Conservation (phyloP, 2,797 vertebrate genomes). For the Gastrophryne carolinensis region DNA sequence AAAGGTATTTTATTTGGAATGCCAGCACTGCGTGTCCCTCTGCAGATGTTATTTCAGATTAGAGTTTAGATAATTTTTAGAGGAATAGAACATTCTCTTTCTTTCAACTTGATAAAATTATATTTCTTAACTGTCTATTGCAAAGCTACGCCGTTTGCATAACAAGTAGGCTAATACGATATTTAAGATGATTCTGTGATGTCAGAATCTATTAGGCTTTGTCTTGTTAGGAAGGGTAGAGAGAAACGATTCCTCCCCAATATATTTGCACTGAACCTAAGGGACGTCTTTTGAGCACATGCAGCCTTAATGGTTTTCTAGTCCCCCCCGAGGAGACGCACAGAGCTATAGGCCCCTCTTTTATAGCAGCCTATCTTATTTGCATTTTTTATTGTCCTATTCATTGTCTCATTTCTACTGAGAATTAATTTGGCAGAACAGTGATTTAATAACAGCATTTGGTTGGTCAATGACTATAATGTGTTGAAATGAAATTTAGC, state of each 20-base stretch:
- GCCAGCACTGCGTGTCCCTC: constrained; percentile 34
- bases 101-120: constrained; percentile 53
- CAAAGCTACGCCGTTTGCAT: constrained; percentile 55
- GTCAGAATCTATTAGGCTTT: constrained; percentile 60
- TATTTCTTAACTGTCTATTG: constrained; percentile 53
- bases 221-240: constrained; percentile 54
- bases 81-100: constrained; percentile 58
- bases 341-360: constrained; percentile 49
- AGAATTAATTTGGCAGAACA: constrained; percentile 43
- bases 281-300: constrained; percentile 58
- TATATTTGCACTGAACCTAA: constrained; percentile 57
- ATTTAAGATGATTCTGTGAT: constrained; percentile 59
- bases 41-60: constrained; percentile 63
- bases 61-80: constrained; percentile 57
- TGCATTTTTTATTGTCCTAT: constrained; percentile 44
- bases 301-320: constrained; percentile 60
- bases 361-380: constrained; percentile 55
- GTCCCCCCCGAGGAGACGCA: constrained; percentile 48
- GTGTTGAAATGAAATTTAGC: constrained; percentile 15
- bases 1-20: constrained; percentile 51
- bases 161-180: constrained; percentile 62
- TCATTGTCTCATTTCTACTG: constrained; percentile 26
- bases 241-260: constrained; percentile 53
- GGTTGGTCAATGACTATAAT: constrained; percentile 38
- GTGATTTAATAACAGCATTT: constrained; percentile 35